These are phyloP conservation scores for Thamnaconus septentrionalis DNA, from an alignment of 2,113 vertebrate species.

Conservation along the genomic window DNA sequence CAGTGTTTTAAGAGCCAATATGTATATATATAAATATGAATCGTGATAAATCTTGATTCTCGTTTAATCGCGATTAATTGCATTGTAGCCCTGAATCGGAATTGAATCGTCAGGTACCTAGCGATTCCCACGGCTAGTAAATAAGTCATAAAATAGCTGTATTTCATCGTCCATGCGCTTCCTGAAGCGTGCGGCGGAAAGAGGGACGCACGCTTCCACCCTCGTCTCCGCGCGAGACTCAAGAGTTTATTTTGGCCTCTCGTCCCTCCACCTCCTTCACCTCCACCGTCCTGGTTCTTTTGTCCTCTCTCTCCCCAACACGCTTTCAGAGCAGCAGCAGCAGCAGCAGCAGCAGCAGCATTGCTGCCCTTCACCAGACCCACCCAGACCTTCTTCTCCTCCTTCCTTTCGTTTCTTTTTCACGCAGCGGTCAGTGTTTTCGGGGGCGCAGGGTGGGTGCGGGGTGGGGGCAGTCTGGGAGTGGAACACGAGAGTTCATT, in stretches of 20 bases:
- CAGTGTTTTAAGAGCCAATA: too few species aligned
- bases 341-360: too few species aligned
- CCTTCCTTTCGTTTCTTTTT: constrained; percentile 4
- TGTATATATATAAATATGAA: too few species aligned
- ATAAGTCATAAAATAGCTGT: constrained; percentile 19
- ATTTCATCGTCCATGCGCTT: constrained; percentile 24
- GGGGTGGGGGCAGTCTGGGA: not conserved
- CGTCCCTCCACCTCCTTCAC: not conserved
- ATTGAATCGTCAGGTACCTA: too few species aligned
- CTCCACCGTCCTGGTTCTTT: too few species aligned
- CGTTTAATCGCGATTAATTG: too few species aligned
- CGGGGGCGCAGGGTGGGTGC: not conserved
- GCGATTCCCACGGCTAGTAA: not conserved
- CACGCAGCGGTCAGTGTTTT: too few species aligned
- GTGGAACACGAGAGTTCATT: constrained; percentile 12
- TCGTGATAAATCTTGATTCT: too few species aligned
- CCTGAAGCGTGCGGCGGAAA: constrained; percentile 29
- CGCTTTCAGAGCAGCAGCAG: not conserved
- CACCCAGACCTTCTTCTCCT: not conserved
- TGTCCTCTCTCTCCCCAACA: constrained; percentile 13
- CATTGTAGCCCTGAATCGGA: too few species aligned
- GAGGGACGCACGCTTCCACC: not conserved
- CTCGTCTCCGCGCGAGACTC: constrained; percentile 27
- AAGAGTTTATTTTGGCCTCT: constrained; percentile 37
- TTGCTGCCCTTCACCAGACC: constrained; percentile 6